Evolutionary conservation across 2,113 vertebrate species (phyloP), one percentile per base, ranked within the genome.

Genomic region (Laterallus jamaicensis): DNA sequence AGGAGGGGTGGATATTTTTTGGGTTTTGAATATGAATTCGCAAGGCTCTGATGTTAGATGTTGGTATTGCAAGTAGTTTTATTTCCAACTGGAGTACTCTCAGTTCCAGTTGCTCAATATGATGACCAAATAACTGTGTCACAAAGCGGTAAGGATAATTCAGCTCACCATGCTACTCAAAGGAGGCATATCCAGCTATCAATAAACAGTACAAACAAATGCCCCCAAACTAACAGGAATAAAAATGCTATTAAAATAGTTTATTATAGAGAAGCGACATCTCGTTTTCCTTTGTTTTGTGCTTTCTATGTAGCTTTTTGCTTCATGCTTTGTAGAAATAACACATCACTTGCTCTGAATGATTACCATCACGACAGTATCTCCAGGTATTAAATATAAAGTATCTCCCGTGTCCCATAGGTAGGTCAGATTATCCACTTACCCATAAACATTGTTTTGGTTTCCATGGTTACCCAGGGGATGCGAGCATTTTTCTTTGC

Each of bases 391-490:
- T 75, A 84, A 86, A 69, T 26, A 74, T 16, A 31, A 90, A 84
- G 8, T 8, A 79, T 31, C 19, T 83, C 52, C 47, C 67, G 39
- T 62, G 35, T 49, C 58, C 44, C 15, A 10, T 24, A 73, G 20
- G 29, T 82, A 80, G 54, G 35, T 76, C 31, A 58, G 86, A 56
- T 64, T 85, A 86, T 73, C 49, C 67, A 82, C 11, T 60, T 92
- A 68, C 54, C 28, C 8, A 60, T 79, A 82, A 94, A 60, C 15
- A 87, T 69, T 66, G 40, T 49, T 95, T 88, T 64, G 24, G 82
- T 96, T 93, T 88, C 95, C 75, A 86, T 77, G 82, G 95, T 69
- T 94, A 94, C 92, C 52, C 66, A 69, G 39, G 7, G 31, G 31
- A 39, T 79, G 79, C 42, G 85, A 87, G 49, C 42, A 79, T 73